phyloP scores from a whole-genome alignment of 2,113 vertebrate species.

The Aphelocoma coerulescens region DNA sequence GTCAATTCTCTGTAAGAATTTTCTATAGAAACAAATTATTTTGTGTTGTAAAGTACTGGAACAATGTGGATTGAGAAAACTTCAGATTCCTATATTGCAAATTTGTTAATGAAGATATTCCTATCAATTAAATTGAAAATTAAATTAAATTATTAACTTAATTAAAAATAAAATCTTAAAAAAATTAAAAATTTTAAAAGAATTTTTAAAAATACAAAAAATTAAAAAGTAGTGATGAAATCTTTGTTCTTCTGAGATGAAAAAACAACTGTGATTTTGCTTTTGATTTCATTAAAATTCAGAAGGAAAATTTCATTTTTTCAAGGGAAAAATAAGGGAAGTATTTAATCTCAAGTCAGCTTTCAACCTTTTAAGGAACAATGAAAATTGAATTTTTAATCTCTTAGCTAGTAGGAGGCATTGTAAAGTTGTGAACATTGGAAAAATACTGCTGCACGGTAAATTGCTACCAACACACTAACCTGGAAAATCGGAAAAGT shows the following conservation, averaged over 20 bases:
- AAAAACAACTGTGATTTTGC: background rate
- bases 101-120: background rate
- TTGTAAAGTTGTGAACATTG: background rate
- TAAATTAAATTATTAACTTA: no score
- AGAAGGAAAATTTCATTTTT: background rate
- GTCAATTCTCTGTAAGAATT: background rate
- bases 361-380: background rate
- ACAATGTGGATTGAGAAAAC: background rate
- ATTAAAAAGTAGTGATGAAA: background rate
- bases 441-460: background rate
- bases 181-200: no score
- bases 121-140: background rate
- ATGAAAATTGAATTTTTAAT: background rate
- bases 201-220: background rate
- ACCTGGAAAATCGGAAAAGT: background rate
- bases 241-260: background rate
- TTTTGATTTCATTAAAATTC: background rate
- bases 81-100: background rate
- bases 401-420: background rate
- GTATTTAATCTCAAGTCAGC: background rate
- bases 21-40: background rate
- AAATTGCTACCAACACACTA: background rate
- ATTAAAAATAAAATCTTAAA: no score
- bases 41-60: background rate
- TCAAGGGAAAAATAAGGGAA: accelerated